These are phyloP conservation scores for Thera britannica DNA, from an alignment of 2,888 invertebrate species.

Conservation along the genomic window DNA sequence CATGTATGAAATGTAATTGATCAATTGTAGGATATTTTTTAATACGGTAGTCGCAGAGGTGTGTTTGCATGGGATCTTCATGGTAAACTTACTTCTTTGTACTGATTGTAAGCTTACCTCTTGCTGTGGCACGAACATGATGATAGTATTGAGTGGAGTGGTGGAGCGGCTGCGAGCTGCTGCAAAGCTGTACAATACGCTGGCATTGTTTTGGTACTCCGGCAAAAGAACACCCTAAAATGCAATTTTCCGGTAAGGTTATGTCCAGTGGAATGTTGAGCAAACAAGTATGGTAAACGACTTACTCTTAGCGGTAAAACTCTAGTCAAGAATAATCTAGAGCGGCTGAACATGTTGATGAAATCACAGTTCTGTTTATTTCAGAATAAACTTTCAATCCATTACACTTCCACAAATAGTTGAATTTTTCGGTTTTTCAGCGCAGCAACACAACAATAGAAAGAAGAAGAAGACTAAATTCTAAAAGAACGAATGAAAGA, in stretches of 20 bases:
- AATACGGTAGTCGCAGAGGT: no score
- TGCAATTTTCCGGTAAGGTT: conserved; percentile 47
- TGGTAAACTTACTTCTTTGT: neutral
- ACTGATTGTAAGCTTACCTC: conserved; percentile 83
- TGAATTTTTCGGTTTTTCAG: neutral
- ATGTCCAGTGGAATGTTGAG: conserved; percentile 28
- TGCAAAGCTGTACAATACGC: conserved; percentile 67
- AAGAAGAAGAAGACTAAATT: no score
- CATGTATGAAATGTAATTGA: no score
- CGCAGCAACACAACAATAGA: no score
- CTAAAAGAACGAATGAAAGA: no score
- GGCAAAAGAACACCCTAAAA: conserved; percentile 72
- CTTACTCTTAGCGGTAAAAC: conserved; percentile 54
- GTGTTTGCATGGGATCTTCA: no score
- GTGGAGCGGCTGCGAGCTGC: conserved; percentile 78
- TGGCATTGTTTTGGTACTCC: conserved; percentile 73
- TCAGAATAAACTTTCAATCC: conserved; percentile 44
- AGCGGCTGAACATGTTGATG: conserved; percentile 75
- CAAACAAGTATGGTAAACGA: conserved; percentile 17
- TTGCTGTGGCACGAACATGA: conserved; percentile 99
- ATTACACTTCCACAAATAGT: conserved; percentile 41
- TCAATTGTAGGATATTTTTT: no score
- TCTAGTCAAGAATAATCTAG: conserved; percentile 68
- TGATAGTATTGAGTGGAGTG: conserved; percentile 94
- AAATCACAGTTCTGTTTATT: conserved; percentile 32